A percentile compares a stretch with the other conserved stretches of the same genome.
phyloP scores from a whole-genome alignment of 2,113 vertebrate genomes.

The Bambusicola thoracicus region DNA sequence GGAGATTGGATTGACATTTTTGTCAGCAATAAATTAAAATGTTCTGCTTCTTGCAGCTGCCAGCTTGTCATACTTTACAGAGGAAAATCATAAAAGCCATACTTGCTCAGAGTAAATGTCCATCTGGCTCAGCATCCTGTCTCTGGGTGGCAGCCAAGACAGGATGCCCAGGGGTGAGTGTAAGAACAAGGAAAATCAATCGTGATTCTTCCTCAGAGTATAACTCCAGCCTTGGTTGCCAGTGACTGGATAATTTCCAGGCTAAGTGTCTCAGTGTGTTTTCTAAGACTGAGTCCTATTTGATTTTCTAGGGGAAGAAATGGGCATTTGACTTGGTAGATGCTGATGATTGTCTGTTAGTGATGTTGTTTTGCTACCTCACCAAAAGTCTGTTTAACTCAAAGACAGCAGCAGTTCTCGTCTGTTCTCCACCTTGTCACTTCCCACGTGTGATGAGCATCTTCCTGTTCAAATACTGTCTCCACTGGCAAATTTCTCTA shows the following conservation, averaged over 20 bases:
- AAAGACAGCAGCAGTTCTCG: background rate
- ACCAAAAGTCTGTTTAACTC: background rate
- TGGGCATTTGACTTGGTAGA: background rate
- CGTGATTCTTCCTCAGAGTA: background rate
- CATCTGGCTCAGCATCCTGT: conserved; percentile 43
- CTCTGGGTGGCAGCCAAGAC: conserved; percentile 29
- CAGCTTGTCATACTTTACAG: background rate
- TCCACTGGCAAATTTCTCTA: background rate
- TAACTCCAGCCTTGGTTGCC: background rate
- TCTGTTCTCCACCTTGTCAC: background rate
- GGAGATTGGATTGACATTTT: background rate
- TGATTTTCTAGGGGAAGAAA: background rate
- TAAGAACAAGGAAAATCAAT: conserved; percentile 17
- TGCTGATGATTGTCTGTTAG: background rate
- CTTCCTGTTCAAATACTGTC: background rate
- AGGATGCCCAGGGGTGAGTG: background rate
- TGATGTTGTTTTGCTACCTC: background rate
- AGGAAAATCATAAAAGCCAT: conserved; percentile 32
- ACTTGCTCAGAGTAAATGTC: conserved; percentile 33
- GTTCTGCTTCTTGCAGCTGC: background rate
- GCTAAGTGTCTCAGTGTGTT: background rate
- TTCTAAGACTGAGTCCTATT: background rate
- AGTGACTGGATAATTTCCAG: background rate
- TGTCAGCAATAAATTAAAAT: background rate
- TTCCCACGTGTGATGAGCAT: background rate